Evolutionary conservation across 2,797 vertebrate genomes (phyloP), one percentile per base, ranked within the genome.

Genomic region (Pitangus sulphuratus): DNA sequence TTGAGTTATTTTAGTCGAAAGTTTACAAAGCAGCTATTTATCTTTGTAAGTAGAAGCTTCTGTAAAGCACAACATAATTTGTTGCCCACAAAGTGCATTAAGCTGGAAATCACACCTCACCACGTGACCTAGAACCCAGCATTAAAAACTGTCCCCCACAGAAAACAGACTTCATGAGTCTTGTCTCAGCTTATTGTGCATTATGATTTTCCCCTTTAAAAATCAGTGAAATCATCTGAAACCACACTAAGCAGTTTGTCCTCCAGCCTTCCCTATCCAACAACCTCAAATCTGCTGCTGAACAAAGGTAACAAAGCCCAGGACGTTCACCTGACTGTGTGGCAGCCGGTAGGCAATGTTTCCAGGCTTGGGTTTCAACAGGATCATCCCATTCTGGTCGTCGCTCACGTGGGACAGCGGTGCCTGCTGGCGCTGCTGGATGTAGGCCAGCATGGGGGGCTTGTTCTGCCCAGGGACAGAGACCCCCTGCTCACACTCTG

Each of bases 281-380:
- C 15, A 50, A 71, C 60, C 80, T 77, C 18, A 60, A 20, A 69
- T 39, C 57, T 84, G 58, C 62, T 64, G 62, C 76, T 72, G 39
- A 66, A n/a, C n/a, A 47, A 80, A 76, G 25, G 77, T 28, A 75
- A 64, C 15, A 72, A 71, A 58, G 2, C 4, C 60, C 66, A 84
- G 54, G 72, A 58, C 11, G 89, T 95, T 98, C 95, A 99, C 99
- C 99, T 99, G 99, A 65, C 98, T 50, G 90, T 99, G 99, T 3
- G 98, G 97, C 20, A 99, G 97, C 6, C 98, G 93, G 97, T 98
- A 99, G 64, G 98, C 94, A 88, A 99, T 98, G 54, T 91, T 98
- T 97, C 97, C 98, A 75, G 98, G 95, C 97, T 99, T 99, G 93
- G 98, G 98, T 89, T 99, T 99, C 96, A 98, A 97, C 42, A 98